Evolutionary conservation across 2,888 invertebrate genomes (phyloP).

Genomic region (Apotomis capreana): DNA sequence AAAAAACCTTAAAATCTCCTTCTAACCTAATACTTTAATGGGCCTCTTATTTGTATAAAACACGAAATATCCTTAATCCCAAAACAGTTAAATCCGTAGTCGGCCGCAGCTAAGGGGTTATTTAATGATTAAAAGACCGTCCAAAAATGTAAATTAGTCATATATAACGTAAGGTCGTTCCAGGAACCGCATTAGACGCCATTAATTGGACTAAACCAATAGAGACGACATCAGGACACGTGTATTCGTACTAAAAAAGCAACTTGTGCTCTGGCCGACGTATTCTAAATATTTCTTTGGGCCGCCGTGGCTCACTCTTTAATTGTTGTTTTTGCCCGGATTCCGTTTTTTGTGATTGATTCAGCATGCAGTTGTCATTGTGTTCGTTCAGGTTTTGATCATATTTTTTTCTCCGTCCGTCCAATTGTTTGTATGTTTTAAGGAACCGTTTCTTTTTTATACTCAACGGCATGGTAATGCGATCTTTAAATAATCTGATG

Average conservation of each 20-base stretch:
- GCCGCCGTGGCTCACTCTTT: slow-evolving; percentile 68
- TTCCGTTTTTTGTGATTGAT: slow-evolving; percentile 83
- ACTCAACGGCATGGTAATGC: slow-evolving; percentile 65
- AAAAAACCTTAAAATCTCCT: background rate
- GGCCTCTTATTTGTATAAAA: slow-evolving; percentile 19
- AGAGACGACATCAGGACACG: slow-evolving; percentile 80
- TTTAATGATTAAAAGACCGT: slow-evolving; percentile 43
- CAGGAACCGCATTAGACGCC: slow-evolving; percentile 70
- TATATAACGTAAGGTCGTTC: slow-evolving; percentile 68
- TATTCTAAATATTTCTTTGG: slow-evolving; percentile 81
- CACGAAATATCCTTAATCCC: slow-evolving; percentile 28
- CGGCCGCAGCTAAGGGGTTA: slow-evolving; percentile 21
- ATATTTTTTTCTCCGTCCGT: slow-evolving; percentile 68
- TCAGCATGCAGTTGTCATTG: slow-evolving; percentile 82
- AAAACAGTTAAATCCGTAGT: slow-evolving; percentile 33
- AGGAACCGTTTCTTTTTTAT: slow-evolving; percentile 66
- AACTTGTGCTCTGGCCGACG: slow-evolving; percentile 55
- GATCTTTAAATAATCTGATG: slow-evolving; percentile 73
- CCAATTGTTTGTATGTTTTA: slow-evolving; percentile 81
- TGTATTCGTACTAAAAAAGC: slow-evolving; percentile 58
- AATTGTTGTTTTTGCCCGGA: slow-evolving; percentile 83
- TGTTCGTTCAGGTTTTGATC: slow-evolving; percentile 78
- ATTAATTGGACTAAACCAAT: slow-evolving; percentile 82
- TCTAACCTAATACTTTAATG: slow-evolving; percentile 18
- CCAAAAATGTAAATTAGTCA: slow-evolving; percentile 68